Percentiles rank a stretch among this genome's conserved stretches.
phyloP scores from a whole-genome alignment of 2,888 invertebrate genomes.

The Junonia oenone region DNA sequence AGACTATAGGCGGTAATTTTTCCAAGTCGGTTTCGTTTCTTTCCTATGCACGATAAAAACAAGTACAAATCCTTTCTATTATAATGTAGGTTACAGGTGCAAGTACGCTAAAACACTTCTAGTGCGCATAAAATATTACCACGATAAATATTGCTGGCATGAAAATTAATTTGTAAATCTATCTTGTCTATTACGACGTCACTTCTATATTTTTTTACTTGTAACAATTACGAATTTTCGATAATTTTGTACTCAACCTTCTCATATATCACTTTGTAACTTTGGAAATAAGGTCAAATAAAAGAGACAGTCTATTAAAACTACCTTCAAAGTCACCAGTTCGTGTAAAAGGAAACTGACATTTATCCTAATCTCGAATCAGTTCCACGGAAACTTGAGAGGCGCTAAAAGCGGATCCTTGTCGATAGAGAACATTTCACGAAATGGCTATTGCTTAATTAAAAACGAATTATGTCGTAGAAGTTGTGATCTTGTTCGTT shows the following conservation, averaged over 20 bases:
- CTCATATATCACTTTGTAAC: constrained; percentile 17
- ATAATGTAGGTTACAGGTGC: background rate
- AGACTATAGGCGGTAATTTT: background rate
- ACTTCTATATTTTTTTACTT: background rate
- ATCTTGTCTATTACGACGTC: background rate
- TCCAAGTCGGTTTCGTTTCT: background rate
- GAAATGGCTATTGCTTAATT: background rate
- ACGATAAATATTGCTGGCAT: background rate
- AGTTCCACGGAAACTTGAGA: constrained; percentile 1
- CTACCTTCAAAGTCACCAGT: constrained; percentile 51
- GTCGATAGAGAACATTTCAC: background rate
- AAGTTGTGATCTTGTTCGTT: background rate
- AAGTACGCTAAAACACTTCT: background rate
- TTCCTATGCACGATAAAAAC: background rate
- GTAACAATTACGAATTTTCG: background rate
- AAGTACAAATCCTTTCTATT: background rate
- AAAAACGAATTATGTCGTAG: background rate
- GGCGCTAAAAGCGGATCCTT: background rate
- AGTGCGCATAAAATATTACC: background rate
- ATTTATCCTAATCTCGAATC: constrained; percentile 55
- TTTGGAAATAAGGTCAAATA: constrained; percentile 24
- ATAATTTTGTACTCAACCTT: constrained; percentile 4
- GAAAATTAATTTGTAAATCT: background rate
- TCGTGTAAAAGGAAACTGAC: constrained; percentile 57
- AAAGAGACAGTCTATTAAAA: constrained; percentile 20